phyloP scores from a whole-genome alignment of 37 sponge, comb jelly and placozoan species.

The Chondrilla cf. caribensis region DNA sequence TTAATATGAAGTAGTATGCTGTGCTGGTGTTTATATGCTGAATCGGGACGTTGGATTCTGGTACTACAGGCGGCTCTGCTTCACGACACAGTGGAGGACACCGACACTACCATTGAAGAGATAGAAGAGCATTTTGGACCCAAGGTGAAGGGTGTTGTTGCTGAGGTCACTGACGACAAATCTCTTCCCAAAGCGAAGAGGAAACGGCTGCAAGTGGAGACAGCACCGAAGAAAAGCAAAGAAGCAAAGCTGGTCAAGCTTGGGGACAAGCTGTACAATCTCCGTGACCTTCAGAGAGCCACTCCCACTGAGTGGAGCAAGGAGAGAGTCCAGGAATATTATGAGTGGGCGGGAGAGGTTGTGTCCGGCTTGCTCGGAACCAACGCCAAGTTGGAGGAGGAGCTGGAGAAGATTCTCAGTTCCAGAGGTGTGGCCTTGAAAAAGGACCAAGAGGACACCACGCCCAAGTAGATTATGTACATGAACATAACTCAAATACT shows the following conservation, averaged over 20 bases:
- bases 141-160: constrained; percentile 57
- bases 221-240: constrained; percentile 77
- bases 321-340: constrained; percentile 82
- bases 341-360: constrained; percentile 80
- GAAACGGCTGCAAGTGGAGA: constrained; percentile 84
- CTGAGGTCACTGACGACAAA: constrained; percentile 90
- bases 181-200: constrained; percentile 82
- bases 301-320: constrained; percentile 85
- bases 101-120: constrained; percentile 82
- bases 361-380: constrained; percentile 74
- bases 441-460: neutral
- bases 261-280: constrained; percentile 96
- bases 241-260: constrained; percentile 87
- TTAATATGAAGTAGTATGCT: neutral
- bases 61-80: constrained; percentile 79
- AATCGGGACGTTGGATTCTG: neutral
- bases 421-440: constrained; percentile 38
- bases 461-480: no score
- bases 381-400: constrained; percentile 65
- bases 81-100: constrained; percentile 98
- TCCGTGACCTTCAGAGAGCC: constrained; percentile 67
- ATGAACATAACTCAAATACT: no score
- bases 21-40: neutral
- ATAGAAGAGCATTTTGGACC: constrained; percentile 57
- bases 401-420: constrained; percentile 48